Percentiles rank a stretch among this genome's conserved stretches.
These are phyloP conservation scores for Eupithecia exiguata DNA, from an alignment of 2,888 invertebrate species.

Conservation along the genomic window DNA sequence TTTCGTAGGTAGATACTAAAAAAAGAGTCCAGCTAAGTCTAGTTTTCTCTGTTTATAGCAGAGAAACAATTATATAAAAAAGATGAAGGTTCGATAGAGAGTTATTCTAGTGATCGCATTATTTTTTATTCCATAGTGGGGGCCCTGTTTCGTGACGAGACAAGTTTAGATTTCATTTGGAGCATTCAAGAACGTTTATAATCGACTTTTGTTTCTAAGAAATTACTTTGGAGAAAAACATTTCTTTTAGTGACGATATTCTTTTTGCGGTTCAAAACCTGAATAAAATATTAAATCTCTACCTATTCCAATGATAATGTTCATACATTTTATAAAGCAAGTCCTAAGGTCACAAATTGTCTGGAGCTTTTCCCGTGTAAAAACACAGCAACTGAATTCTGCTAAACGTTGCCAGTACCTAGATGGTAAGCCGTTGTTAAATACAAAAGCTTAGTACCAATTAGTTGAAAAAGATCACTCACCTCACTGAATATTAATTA, in stretches of 20 bases:
- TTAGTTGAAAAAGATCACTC: no score
- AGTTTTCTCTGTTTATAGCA: no score
- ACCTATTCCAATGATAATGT: neutral
- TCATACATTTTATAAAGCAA: neutral
- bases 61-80: neutral
- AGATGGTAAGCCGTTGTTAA: no score
- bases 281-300: neutral
- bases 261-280: neutral
- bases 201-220: neutral
- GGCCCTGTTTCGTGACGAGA: conserved; percentile 6
- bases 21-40: no score
- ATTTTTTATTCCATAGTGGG: neutral
- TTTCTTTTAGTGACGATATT: neutral
- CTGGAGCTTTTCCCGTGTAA: neutral
- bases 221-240: neutral
- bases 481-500: no score
- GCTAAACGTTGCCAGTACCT: no score
- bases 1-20: no score
- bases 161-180: conserved; percentile 12
- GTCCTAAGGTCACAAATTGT: neutral
- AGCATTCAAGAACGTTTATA: conserved; percentile 9
- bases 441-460: no score
- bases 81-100: no score
- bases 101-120: neutral
- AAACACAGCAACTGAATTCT: no score